Conservation (phyloP, 1,140 invertebrate genomes). For the Galendromus occidentalis region DNA sequence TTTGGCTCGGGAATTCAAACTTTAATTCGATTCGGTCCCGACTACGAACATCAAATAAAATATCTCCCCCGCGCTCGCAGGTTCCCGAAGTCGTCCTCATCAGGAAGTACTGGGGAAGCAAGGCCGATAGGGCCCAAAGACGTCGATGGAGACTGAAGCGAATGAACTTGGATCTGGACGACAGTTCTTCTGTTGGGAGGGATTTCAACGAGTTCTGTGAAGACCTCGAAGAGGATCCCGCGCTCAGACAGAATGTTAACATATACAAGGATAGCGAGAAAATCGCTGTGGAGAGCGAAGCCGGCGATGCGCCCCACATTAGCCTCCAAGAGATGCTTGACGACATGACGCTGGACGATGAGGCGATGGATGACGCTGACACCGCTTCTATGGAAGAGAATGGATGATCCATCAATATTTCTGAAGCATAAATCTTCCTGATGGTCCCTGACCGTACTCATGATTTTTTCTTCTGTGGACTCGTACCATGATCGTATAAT, state of each 20-base stretch:
- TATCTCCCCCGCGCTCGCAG: slow-evolving; percentile 19
- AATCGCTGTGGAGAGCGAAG: slow-evolving; percentile 35
- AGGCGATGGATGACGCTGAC: neutral
- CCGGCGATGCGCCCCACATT: slow-evolving; percentile 53
- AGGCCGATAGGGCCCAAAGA: slow-evolving; percentile 41
- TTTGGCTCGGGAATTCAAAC: neutral
- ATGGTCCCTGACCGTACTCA: no score
- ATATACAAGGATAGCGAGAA: slow-evolving; percentile 46
- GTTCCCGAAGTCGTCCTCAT: slow-evolving; percentile 80
- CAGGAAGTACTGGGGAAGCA: slow-evolving; percentile 72
- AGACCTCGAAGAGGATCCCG: slow-evolving; percentile 85
- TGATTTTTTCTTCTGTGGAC: no score
- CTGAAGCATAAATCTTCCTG: neutral
- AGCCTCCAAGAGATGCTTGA: slow-evolving; percentile 94
- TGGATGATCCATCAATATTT: neutral
- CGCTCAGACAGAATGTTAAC: slow-evolving; percentile 70
- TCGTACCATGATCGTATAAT: no score
- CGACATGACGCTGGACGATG: slow-evolving; percentile 39
- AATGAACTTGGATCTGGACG: slow-evolving; percentile 39
- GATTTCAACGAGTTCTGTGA: slow-evolving; percentile 90
- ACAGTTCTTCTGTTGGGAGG: slow-evolving; percentile 32
- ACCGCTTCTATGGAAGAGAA: neutral
- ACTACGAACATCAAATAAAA: neutral
- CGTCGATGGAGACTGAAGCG: slow-evolving; percentile 85
- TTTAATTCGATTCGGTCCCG: no score